These are phyloP conservation scores for Corythaixoides concolor DNA, from an alignment of 2,113 vertebrate species.

Conservation along the genomic window DNA sequence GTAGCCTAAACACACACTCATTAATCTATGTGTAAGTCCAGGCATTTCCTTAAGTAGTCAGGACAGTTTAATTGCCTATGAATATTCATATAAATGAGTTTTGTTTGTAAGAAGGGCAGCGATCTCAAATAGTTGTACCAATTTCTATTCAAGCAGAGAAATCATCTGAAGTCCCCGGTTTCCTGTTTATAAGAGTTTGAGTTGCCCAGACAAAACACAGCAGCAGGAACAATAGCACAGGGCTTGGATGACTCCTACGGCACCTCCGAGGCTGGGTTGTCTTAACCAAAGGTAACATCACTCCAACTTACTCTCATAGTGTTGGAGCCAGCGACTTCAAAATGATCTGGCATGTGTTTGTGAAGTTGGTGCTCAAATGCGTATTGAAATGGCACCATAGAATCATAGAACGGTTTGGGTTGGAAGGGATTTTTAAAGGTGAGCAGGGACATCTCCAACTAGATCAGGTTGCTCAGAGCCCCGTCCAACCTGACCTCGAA, in stretches of 20 bases:
- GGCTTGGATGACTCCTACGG: neutral
- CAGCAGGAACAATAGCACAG: conserved; percentile 29
- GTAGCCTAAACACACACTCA: neutral
- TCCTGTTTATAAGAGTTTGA: conserved; percentile 50
- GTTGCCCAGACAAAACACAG: conserved; percentile 42
- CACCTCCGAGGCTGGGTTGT: neutral
- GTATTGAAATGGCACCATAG: neutral
- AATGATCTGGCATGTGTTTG: neutral
- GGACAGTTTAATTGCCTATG: neutral
- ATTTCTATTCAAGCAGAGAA: neutral
- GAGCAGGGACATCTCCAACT: neutral
- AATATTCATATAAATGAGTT: conserved; percentile 12
- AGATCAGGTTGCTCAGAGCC: neutral
- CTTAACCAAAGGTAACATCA: neutral
- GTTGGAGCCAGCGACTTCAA: neutral
- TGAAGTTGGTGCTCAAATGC: neutral
- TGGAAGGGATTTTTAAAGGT: neutral
- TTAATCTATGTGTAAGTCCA: neutral
- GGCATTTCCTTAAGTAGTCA: conserved; percentile 2
- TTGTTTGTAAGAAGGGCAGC: neutral
- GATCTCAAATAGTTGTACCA: neutral
- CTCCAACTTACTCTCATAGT: neutral
- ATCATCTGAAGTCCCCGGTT: conserved; percentile 1
- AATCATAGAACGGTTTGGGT: neutral
- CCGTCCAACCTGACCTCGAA: neutral